Base-by-base conservation (phyloP, 2,797 vertebrate genomes). In the Gobionotothen gibberifrons region DNA sequence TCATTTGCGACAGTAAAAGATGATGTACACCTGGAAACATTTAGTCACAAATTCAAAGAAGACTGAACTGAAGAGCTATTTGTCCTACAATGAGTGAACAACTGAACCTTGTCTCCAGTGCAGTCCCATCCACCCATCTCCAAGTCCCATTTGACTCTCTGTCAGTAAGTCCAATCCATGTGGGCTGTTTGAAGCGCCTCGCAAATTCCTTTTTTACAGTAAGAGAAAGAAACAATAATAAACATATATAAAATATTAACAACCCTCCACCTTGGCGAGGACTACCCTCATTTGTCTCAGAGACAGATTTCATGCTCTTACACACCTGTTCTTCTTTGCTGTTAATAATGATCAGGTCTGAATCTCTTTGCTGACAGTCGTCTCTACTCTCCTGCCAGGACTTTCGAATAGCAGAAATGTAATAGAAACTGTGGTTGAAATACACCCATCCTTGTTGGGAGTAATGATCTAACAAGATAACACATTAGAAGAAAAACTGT, bases 51-150 rank as follows among this genome's bases (percentile, higher is more conserved):
- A 36, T 36, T 36, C 32, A 36, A 36, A 36, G 5, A 36, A 36
- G 4, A 36, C 32, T 36, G 5, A 36, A 36, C 32, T 36, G 32
- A 36, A 36, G 32, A 36, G 7, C 2, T 36, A 36, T 36, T 36
- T 9, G 8, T 36, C 32, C 32, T 36, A 36, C 32, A 6, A 36
- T 36, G 26, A 26, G 5, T 26, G 26, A 26, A 26, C 26, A 26
- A 36, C 5, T 60, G 15, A 63, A 89, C 81, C 80, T 79, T 69
- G 2, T 44, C 7, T 0, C 68, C 9, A 85, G 46, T 1, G 9
- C 43, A 21, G 72, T 83, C 17, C 81, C 78, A 0, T 90, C 82
- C 29, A 90, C 82, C 89, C 87, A 91, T 32, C 32, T 81, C 79
- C 85, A 87, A 0, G 0, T 22, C 8, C 62, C 69, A 3, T 83